Percentiles rank a stretch among this genome's conserved stretches.
Conservation (phyloP, 2,888 invertebrate species). For the Amphipyra berbera region DNA sequence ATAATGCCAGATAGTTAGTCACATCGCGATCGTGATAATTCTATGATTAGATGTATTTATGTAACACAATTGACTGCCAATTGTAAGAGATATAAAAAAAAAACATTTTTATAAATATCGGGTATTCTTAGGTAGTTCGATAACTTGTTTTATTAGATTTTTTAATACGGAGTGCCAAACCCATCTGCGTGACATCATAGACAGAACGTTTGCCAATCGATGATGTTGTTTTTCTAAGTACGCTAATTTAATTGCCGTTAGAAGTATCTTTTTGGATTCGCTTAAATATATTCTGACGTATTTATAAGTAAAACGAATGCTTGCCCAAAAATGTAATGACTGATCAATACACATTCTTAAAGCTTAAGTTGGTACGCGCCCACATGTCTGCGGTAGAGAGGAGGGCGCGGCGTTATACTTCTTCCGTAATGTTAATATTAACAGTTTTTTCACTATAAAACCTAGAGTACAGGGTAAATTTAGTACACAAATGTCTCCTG, state of each 20-base stretch:
- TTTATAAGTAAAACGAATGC: conserved; percentile 77
- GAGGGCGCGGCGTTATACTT: conserved; percentile 50
- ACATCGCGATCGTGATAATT: conserved; percentile 83
- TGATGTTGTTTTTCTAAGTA: conserved; percentile 67
- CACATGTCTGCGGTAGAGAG: conserved; percentile 57
- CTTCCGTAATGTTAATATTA: conserved; percentile 74
- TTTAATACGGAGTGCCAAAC: conserved; percentile 85
- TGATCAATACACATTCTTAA: conserved; percentile 73
- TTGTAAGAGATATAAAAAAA: conserved; percentile 76
- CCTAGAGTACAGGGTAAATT: conserved; percentile 90
- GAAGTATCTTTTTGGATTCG: conserved; percentile 56
- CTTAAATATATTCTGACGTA: conserved; percentile 66
- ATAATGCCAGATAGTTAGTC: conserved; percentile 80
- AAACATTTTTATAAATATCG: conserved; percentile 83
- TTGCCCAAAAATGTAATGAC: conserved; percentile 82
- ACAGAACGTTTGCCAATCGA: conserved; percentile 64
- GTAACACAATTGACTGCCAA: conserved; percentile 88
- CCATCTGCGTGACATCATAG: conserved; percentile 64
- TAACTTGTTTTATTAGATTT: conserved; percentile 84
- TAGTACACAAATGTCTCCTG: conserved; percentile 84
- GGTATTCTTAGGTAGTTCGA: conserved; percentile 86
- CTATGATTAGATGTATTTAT: conserved; percentile 83
- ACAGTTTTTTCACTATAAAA: conserved; percentile 84
- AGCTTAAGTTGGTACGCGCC: conserved; percentile 68
- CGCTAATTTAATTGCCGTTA: conserved; percentile 58